Percentiles rank a stretch among this genome's conserved stretches.
Evolutionary conservation across 2,888 invertebrate genomes (phyloP).

Genomic region (Eupithecia exiguata): DNA sequence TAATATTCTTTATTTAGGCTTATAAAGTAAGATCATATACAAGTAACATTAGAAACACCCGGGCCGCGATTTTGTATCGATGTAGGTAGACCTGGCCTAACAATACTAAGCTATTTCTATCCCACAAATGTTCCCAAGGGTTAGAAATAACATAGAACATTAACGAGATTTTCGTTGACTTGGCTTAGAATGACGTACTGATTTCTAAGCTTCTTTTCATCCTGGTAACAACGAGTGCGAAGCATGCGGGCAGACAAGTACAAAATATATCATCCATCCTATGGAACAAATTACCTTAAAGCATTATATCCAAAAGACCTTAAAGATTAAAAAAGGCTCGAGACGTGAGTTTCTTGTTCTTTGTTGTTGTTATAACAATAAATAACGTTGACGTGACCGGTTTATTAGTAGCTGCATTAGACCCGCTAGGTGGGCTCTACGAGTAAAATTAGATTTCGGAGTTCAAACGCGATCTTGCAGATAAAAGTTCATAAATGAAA

Average conservation of each 20-base stretch:
- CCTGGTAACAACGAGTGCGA: background rate
- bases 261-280: conserved; percentile 13
- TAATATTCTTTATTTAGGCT: too few relatives aligned
- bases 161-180: background rate
- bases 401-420: conserved; percentile 78
- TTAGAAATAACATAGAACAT: background rate
- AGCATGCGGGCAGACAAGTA: background rate
- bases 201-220: background rate
- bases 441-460: conserved; percentile 64
- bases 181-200: background rate
- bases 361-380: conserved; percentile 76
- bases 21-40: too few relatives aligned
- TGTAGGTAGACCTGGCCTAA: background rate
- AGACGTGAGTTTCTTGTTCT: conserved; percentile 66
- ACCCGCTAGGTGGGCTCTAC: conserved; percentile 59
- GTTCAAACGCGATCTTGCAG: conserved; percentile 59
- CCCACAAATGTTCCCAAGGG: background rate
- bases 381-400: conserved; percentile 80
- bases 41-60: background rate
- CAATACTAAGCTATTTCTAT: background rate
- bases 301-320: conserved; percentile 51
- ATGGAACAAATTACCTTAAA: conserved; percentile 29
- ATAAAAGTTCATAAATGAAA: conserved; percentile 59
- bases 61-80: background rate
- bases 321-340: conserved; percentile 63